phyloP scores from a whole-genome alignment of 2,113 vertebrate species.

The Ifrita kowaldi region DNA sequence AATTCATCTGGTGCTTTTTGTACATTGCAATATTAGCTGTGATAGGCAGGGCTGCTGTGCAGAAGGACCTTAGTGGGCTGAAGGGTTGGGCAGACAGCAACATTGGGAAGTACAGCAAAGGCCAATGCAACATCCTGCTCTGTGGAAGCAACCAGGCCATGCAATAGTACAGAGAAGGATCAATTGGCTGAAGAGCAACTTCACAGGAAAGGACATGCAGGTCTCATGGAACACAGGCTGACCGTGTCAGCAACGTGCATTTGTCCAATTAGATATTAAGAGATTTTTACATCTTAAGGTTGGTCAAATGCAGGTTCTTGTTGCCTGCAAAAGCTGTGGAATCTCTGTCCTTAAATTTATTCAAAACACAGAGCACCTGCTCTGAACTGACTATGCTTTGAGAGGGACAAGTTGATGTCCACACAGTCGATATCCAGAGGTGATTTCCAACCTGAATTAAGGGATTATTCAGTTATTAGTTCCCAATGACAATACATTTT shows the following conservation, averaged over 20 bases:
- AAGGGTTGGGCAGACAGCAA: background rate
- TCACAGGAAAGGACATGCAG: background rate
- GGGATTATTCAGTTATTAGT: background rate
- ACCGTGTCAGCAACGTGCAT: background rate
- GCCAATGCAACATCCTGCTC: background rate
- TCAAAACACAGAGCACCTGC: background rate
- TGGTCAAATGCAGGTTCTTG: background rate
- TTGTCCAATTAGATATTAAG: background rate
- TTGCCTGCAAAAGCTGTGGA: background rate
- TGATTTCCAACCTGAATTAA: background rate
- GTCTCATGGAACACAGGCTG: background rate
- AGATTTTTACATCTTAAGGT: background rate
- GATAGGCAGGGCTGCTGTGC: background rate
- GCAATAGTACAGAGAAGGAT: fast-evolving
- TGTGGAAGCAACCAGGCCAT: background rate
- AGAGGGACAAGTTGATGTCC: fast-evolving
- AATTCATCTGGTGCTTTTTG: background rate
- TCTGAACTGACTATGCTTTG: background rate
- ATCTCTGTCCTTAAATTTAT: background rate
- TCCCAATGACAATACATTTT: background rate
- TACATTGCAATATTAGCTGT: background rate
- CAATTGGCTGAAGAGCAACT: background rate
- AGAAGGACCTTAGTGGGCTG: background rate
- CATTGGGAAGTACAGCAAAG: background rate
- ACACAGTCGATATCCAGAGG: background rate